Base-by-base conservation (phyloP, 1,140 invertebrate genomes). In the Drosophila leontia region DNA sequence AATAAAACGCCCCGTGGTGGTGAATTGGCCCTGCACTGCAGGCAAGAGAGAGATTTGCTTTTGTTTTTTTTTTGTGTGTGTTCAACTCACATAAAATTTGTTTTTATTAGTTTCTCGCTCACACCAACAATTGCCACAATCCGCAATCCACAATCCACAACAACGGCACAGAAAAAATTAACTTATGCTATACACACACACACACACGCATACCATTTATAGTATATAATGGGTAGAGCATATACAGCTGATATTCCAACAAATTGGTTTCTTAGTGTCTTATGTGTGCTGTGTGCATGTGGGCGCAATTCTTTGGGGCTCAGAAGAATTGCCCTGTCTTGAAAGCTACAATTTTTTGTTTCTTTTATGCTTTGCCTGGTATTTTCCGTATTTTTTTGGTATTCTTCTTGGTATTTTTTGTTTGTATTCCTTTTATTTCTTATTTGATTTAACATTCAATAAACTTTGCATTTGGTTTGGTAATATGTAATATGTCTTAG, bases 31-130 rank as follows among this genome's bases (percentile, higher is more conserved):
- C 48, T 17, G 50, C 50, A 53, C 50, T 53, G 51, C 51, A 37
- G 51, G 51, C 35, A 35, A 34, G 23, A 41, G 37, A 51, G 34
- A 69, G 32, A 55, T 51, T 71, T 19, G 19, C 19, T 19, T 19
- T 29, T 6, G 6, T 29, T 29, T 6, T 63, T 75, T 4, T 19
- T 23, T 13, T 23, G 2, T 56, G 58, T 84, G 57, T 78, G 78
- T 75, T 90, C 57, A 90, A 85, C 85, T 85, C 85, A 85, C 85
- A 88, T 81, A 78, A 67, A 88, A 87, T 80, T 84, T 78, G 69
- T 77, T 90, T 80, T 90, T 78, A 90, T 88, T 88, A 90, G 81
- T 84, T 88, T 87, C 26, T 48, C 53, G 63, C 59, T 59, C 56
- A 74, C 78, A 78, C 41, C 80, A 60, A 47, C 35, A 39, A 64